Evolutionary conservation across 2,797 vertebrate species (phyloP).

Genomic region (Tiaroga cobitis): DNA sequence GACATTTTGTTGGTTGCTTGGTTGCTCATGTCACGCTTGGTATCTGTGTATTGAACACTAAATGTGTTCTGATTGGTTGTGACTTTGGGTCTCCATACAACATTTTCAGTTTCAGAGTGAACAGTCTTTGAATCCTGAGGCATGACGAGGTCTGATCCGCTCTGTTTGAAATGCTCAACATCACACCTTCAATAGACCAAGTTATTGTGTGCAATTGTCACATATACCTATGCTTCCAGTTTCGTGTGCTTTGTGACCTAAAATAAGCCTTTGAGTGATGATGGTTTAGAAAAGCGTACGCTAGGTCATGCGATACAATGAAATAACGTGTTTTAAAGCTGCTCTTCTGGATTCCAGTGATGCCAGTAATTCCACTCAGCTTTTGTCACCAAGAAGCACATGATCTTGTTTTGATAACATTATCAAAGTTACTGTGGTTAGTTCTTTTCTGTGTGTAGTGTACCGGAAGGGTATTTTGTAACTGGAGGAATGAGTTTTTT

Average conservation of each 20-base stretch:
- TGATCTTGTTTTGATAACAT: conserved; percentile 30
- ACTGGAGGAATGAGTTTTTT: neutral
- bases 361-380: conserved; percentile 3
- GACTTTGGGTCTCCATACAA: too few species aligned
- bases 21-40: neutral
- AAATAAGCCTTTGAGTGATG: neutral
- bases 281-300: neutral
- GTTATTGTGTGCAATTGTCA: conserved; percentile 5
- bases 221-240: conserved; percentile 23
- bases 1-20: neutral
- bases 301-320: neutral
- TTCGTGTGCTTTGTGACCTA: neutral
- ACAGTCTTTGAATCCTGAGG: neutral
- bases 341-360: conserved; percentile 14
- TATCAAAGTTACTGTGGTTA: neutral
- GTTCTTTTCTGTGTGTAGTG: neutral
- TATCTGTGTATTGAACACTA: neutral
- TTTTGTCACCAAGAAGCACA: neutral
- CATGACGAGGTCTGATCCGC: neutral
- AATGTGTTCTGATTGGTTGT: neutral
- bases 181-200: conserved; percentile 13
- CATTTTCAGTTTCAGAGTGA: neutral
- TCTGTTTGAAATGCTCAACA: conserved; percentile 15
- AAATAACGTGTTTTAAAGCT: neutral
- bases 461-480: neutral